These are phyloP conservation scores for Aphidius gifuensis DNA, from an alignment of 1,140 invertebrate species.

Conservation along the genomic window DNA sequence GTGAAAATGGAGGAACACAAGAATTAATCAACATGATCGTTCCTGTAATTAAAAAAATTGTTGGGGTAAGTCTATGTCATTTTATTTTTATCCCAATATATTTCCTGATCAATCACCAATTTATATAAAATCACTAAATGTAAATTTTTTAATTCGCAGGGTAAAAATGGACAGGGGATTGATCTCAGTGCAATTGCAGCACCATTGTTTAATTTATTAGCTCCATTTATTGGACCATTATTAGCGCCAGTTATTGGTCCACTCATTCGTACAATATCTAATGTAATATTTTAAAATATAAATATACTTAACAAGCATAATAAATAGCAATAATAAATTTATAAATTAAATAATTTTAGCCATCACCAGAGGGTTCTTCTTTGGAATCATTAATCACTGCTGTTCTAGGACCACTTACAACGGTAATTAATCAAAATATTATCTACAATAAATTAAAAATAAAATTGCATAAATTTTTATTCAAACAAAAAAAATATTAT, in stretches of 20 bases:
- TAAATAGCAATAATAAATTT: conserved; percentile 4
- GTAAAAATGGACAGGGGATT: conserved; percentile 39
- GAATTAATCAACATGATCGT: conserved; percentile 40
- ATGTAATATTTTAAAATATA: conserved; percentile 32
- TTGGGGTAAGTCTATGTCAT: conserved; percentile 33
- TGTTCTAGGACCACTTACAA: conserved; percentile 35
- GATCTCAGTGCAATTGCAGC: conserved; percentile 42
- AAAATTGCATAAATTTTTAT: conserved; percentile 4
- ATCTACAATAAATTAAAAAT: conserved; percentile 12
- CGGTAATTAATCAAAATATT: conserved; percentile 32
- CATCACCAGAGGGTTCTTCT: conserved; percentile 36
- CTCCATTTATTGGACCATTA: conserved; percentile 45
- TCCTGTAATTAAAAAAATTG: conserved; percentile 40
- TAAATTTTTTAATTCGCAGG: conserved; percentile 31
- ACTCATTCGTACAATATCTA: conserved; percentile 38
- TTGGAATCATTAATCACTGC: conserved; percentile 30
- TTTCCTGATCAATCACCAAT: neutral
- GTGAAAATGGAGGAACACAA: conserved; percentile 25
- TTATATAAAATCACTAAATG: neutral
- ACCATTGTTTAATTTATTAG: conserved; percentile 40
- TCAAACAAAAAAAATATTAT: neutral
- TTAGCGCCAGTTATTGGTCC: conserved; percentile 43
- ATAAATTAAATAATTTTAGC: conserved; percentile 31
- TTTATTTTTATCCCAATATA: neutral
- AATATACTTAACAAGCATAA: neutral